Percentiles rank a stretch among this genome's conserved stretches.
phyloP scores from a whole-genome alignment of 2,888 invertebrate species.

The Onthophagus sagittarius region DNA sequence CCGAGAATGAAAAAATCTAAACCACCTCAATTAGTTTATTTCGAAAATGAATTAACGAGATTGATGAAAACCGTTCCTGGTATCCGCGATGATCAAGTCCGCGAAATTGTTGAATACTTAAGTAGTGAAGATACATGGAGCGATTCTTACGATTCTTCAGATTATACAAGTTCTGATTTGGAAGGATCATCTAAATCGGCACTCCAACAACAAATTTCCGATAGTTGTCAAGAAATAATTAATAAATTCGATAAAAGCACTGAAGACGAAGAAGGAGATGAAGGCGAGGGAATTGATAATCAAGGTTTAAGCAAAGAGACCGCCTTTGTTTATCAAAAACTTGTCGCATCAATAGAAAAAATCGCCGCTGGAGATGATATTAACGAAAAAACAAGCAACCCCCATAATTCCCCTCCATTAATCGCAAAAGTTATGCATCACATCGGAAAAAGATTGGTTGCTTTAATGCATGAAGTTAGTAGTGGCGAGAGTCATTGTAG shows the following conservation, averaged over 20 bases:
- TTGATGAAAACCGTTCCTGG: conserved; percentile 92
- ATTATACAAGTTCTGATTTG: conserved; percentile 85
- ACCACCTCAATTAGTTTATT: conserved; percentile 82
- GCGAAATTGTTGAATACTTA: conserved; percentile 87
- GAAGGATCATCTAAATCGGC: conserved; percentile 67
- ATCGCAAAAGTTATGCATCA: conserved; percentile 91
- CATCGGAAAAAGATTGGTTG: conserved; percentile 81
- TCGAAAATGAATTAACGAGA: conserved; percentile 84
- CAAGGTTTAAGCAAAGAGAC: conserved; percentile 62
- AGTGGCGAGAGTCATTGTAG: conserved; percentile 63
- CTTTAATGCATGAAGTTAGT: conserved; percentile 89
- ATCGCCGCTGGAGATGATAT: conserved; percentile 58
- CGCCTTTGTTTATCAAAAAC: conserved; percentile 80
- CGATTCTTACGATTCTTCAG: conserved; percentile 88
- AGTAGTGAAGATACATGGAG: conserved; percentile 93
- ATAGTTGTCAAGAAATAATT: conserved; percentile 84
- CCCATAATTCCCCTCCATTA: conserved; percentile 73
- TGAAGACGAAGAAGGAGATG: conserved; percentile 57
- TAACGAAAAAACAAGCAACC: conserved; percentile 47
- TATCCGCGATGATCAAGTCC: conserved; percentile 84
- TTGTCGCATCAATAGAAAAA: conserved; percentile 80
- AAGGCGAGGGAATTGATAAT: conserved; percentile 50
- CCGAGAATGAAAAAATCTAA: conserved; percentile 65
- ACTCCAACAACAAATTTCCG: conserved; percentile 79
- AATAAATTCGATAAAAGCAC: conserved; percentile 70